Evolutionary conservation across 2,797 vertebrate species (phyloP).

Genomic region (Erithacus rubecula): DNA sequence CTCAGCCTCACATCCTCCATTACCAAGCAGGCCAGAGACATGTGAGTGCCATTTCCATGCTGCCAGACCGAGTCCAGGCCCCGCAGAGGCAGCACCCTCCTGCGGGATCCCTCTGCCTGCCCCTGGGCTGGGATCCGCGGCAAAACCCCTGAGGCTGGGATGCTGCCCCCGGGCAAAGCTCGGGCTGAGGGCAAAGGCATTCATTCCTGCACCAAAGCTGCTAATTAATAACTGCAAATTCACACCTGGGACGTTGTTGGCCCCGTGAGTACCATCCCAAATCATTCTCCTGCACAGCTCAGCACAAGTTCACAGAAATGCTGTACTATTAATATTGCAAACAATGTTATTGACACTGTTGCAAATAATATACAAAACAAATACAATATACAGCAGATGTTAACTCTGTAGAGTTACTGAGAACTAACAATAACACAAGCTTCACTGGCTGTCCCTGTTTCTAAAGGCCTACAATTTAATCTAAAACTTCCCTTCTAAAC

Average conservation of each 20-base stretch:
- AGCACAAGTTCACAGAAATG: neutral
- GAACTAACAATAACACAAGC: neutral
- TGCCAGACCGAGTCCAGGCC: neutral
- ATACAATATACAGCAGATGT: neutral
- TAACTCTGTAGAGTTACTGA: neutral
- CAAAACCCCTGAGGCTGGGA: neutral
- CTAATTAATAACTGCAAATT: neutral
- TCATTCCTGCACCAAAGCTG: neutral
- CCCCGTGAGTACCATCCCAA: neutral
- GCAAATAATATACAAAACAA: neutral
- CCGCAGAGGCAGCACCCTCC: rapidly evolving
- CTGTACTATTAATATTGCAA: neutral
- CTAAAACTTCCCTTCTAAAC: neutral
- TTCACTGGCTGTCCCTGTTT: neutral
- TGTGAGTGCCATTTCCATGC: neutral
- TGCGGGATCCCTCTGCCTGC: rapidly evolving
- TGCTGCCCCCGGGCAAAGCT: neutral
- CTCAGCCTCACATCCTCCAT: neutral
- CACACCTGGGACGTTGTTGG: neutral
- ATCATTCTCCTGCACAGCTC: neutral
- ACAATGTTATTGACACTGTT: neutral
- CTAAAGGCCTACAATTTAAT: neutral
- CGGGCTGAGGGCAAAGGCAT: neutral
- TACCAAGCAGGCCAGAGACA: neutral
- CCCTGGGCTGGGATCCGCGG: no score